These are phyloP conservation scores for Eptesicus fuscus DNA, from an alignment of 2,113 vertebrate species.

Conservation along the genomic window DNA sequence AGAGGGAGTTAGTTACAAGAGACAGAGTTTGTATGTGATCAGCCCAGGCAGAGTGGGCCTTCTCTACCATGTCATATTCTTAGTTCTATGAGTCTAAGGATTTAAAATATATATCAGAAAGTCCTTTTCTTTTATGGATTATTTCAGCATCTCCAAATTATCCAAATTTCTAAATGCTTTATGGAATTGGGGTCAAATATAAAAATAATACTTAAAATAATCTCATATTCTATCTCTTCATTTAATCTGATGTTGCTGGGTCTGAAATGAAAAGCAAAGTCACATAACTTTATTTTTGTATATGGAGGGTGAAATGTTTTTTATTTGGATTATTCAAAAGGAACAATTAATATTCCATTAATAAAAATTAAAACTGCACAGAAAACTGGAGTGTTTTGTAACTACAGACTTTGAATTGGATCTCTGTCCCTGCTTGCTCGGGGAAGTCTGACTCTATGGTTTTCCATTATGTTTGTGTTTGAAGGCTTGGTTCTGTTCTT, in stretches of 20 bases:
- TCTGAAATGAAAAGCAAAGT: conserved; percentile 30
- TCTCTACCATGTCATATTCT: background rate
- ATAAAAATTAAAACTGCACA: background rate
- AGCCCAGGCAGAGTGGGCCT: background rate
- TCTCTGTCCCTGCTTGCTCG: background rate
- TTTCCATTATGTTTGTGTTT: background rate
- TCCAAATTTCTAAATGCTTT: background rate
- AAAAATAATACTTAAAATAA: background rate
- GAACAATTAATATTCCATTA: background rate
- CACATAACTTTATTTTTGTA: conserved; percentile 18
- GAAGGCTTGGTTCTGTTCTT: conserved; percentile 53
- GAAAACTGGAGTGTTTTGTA: background rate
- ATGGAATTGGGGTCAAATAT: background rate
- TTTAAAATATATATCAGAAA: background rate
- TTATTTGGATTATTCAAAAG: background rate
- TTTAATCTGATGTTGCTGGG: background rate
- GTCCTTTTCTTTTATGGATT: background rate
- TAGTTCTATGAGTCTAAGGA: background rate
- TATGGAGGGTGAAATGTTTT: background rate
- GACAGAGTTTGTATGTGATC: background rate
- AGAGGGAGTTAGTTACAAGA: background rate
- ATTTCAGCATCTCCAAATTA: conserved; percentile 27
- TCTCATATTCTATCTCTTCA: background rate
- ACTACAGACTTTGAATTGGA: background rate
- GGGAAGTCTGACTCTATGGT: conserved; percentile 37